Base-by-base conservation (phyloP, 2,797 vertebrate genomes). In the Pseudochaenichthys georgianus region DNA sequence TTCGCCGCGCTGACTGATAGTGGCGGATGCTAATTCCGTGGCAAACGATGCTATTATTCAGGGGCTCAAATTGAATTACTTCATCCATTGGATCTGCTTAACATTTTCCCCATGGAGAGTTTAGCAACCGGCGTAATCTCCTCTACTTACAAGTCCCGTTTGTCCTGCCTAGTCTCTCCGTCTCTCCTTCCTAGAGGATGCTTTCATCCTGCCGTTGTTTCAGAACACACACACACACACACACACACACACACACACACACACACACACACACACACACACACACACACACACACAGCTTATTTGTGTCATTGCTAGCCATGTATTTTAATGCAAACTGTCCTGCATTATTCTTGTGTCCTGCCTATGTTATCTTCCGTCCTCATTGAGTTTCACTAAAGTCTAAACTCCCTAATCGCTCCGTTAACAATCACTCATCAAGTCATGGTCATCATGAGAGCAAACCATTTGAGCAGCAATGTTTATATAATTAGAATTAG, bases 11-110 rank as follows among this genome's bases (percentile, higher is more conserved):
- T 93, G 93, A 93, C 91, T 90, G 87, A 90, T 91, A 82, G 90
- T 86, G 90, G 87, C 89, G 79, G 87, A 91, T 81, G 87, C 85
- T 94, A 91, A 93, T 92, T 92, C 89, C 77, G 53, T 69, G 79
- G 91, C 89, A 92, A 94, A 93, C 90, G 90, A 94, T 88, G 89
- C 89, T 81, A 94, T 92, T 92, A 94, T 92, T 93, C 91, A 92
- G 78, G 68, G 82, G 69, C 88, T 92, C 88, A 92, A 92, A 94
- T 92, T 93, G 82, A 93, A 94, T 93, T 92, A 92, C 87, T 90
- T 85, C 87, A 89, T 91, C 84, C 89, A 85, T 87, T 92, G 92
- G 85, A 88, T 92, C 88, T 91, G 87, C 90, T 91, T 91, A 88
- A 88, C 85, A 73, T 90, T 90, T 88, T 86, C 92, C 89, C 89